Base-by-base conservation (phyloP, 2,797 vertebrate species). In the Myotis pilosus region DNA sequence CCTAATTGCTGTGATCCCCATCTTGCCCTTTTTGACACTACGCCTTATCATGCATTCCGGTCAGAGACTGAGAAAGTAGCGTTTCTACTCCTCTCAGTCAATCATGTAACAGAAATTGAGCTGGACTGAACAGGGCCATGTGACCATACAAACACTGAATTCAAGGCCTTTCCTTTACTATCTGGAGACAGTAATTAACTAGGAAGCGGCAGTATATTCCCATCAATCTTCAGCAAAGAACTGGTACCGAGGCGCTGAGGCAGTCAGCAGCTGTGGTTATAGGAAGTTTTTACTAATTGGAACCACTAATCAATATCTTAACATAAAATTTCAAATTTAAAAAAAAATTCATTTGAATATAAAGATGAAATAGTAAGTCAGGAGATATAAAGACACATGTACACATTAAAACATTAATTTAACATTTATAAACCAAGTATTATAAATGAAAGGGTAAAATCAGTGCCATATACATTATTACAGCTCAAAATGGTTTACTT, bases 11-110 rank as follows among this genome's bases (percentile, higher is more conserved):
- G 97, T 97, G 98, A 99, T 98, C 98, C 97, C 98, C 98, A 97
- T 98, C 97, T 95, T 98, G 98, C 98, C 98, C 98, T 98, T 98
- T 98, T 96, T 98, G 98, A 99, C 98, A 98, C 96, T 71, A 76
- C 96, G 96, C 96, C 98, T 99, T 98, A 99, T 99, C 99, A 98
- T 72, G 95, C 97, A 99, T 99, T 99, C 99, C 98, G 98, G 98
- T 98, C 99, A 98, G 98, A 97, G 97, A 98, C 98, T 97, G 98
- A 98, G 98, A 98, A 98, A 98, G 98, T 92, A 97, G 97, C 98
- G 98, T 98, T 98, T 97, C 97, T 95, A n/a, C 97, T 98, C 97
- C 98, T 98, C 98, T 98, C 98, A 98, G 98, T 98, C 98, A 98
- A 96, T 97, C 96, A 96, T 87, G 96, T 97, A 98, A 97, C 96